Conservation (phyloP, 2,888 invertebrate genomes). For the Onthophagus sagittarius region DNA sequence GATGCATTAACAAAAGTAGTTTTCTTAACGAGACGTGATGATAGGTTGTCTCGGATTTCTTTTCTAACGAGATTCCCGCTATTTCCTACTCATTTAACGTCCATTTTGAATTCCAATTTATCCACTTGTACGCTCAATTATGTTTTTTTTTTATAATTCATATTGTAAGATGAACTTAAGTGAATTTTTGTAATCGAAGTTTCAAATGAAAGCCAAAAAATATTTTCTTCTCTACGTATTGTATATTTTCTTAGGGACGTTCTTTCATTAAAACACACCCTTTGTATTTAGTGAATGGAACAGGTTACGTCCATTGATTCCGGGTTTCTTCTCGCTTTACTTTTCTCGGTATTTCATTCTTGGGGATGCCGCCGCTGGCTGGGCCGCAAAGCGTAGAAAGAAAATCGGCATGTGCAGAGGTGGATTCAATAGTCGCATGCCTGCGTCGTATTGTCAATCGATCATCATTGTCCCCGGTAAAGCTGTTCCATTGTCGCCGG, state of each 20-base stretch:
- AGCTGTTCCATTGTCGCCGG: neutral
- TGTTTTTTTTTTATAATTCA: no score
- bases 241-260: neutral
- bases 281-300: neutral
- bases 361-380: neutral
- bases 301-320: neutral
- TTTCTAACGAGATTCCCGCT: neutral
- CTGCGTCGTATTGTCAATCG: neutral
- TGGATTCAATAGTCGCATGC: conserved; percentile 9
- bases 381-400: neutral
- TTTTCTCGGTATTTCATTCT: neutral
- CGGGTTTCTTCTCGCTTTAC: neutral
- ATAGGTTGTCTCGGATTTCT: neutral
- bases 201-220: neutral
- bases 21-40: neutral
- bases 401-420: neutral
- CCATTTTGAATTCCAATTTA: no score
- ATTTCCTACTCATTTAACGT: neutral
- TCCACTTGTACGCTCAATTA: no score
- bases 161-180: no score
- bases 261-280: neutral
- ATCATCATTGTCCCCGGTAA: neutral
- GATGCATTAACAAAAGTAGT: neutral
- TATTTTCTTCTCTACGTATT: no score
- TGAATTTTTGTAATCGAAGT: neutral